These are phyloP conservation scores for Thymelicus sylvestris DNA, from an alignment of 2,888 invertebrate genomes.

Conservation along the genomic window DNA sequence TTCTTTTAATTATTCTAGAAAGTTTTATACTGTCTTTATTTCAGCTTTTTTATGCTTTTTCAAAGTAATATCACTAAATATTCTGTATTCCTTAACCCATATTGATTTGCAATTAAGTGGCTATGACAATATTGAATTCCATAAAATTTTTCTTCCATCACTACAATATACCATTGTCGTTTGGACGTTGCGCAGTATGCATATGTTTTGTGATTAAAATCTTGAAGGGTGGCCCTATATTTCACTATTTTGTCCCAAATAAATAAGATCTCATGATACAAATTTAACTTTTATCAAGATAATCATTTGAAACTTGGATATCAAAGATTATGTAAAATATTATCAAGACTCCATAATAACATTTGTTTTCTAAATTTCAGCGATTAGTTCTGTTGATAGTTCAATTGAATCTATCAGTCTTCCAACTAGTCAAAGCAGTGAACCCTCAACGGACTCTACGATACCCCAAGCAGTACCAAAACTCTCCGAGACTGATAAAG, in stretches of 20 bases:
- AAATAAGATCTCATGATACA: background rate
- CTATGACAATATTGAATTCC: slow-evolving; percentile 27
- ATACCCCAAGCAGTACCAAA: slow-evolving; percentile 52
- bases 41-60: background rate
- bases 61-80: background rate
- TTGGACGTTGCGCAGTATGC: background rate
- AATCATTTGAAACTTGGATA: background rate
- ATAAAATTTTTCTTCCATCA: slow-evolving; percentile 14
- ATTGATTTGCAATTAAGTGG: slow-evolving; percentile 31
- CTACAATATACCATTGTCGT: background rate
- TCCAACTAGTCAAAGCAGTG: slow-evolving; percentile 74
- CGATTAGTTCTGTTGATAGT: slow-evolving; percentile 75
- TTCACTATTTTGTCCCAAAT: background rate
- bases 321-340: no score
- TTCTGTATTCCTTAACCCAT: slow-evolving; percentile 4
- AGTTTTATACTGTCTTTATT: no score
- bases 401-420: slow-evolving; percentile 67
- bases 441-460: slow-evolving; percentile 56
- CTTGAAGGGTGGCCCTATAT: background rate
- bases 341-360: slow-evolving; percentile 8
- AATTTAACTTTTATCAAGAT: background rate
- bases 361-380: slow-evolving; percentile 55
- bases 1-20: no score
- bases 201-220: background rate
- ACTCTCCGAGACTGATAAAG: slow-evolving; percentile 54